Conservation (phyloP, 2,113 vertebrate genomes). For the Psophia crepitans region DNA sequence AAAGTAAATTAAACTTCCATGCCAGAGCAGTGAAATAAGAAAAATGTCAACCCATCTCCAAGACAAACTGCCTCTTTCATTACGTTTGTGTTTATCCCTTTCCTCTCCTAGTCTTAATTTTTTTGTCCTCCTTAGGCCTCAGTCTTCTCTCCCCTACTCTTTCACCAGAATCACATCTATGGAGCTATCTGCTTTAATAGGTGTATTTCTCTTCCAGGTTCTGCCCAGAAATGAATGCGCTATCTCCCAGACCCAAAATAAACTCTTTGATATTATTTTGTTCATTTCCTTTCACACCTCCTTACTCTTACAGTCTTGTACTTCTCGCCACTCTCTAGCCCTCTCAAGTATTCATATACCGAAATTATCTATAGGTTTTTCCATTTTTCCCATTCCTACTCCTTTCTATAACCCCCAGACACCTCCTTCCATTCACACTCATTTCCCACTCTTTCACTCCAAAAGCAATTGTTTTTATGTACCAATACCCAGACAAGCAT, state of each 20-base stretch:
- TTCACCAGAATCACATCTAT: not conserved
- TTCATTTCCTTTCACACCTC: not conserved
- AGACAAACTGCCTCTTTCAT: not conserved
- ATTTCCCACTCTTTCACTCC: not conserved
- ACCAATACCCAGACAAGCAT: not conserved
- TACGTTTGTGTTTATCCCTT: not conserved
- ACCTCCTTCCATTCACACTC: not conserved
- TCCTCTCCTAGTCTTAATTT: not conserved
- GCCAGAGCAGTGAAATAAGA: not conserved
- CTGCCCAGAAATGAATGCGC: not conserved
- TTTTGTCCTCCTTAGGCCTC: not conserved
- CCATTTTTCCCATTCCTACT: not conserved
- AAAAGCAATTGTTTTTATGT: not conserved
- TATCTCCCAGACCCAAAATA: not conserved
- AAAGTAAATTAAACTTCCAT: not conserved
- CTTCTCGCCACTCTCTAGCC: not conserved
- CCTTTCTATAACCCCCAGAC: not conserved
- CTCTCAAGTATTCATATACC: not conserved
- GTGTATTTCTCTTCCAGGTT: not conserved
- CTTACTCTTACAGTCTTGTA: not conserved
- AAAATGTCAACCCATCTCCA: not conserved
- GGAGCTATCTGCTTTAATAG: not conserved
- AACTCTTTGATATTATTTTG: not conserved
- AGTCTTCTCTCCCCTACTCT: not conserved
- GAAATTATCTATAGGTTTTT: not conserved